Conservation (phyloP, 1,140 invertebrate species). For the Lepidostoma basale region DNA sequence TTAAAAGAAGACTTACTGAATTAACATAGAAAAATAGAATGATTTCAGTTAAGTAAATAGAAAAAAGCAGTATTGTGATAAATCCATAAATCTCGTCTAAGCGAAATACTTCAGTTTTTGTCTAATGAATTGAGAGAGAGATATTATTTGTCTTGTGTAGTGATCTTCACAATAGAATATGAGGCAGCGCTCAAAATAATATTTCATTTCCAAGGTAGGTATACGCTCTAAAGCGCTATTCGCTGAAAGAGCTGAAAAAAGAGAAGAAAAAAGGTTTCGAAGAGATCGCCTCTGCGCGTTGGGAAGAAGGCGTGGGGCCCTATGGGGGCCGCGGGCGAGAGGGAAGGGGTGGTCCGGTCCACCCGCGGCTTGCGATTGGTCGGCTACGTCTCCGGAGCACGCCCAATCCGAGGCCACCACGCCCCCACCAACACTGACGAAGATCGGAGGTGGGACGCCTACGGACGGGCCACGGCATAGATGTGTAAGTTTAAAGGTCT, state of each 20-base stretch:
- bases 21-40: too few relatives aligned
- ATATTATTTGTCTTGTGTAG: too few relatives aligned
- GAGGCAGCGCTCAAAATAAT: too few relatives aligned
- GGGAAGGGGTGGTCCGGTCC: slow-evolving; percentile 24
- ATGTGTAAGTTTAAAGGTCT: slow-evolving; percentile 25
- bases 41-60: too few relatives aligned
- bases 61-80: too few relatives aligned
- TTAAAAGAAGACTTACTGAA: too few relatives aligned
- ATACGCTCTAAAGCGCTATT: slow-evolving; percentile 35
- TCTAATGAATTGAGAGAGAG: too few relatives aligned
- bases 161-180: too few relatives aligned
- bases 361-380: slow-evolving; percentile 35
- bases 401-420: slow-evolving; percentile 33
- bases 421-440: slow-evolving; percentile 32
- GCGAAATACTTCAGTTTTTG: too few relatives aligned
- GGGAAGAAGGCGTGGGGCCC: slow-evolving; percentile 24
- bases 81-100: too few relatives aligned
- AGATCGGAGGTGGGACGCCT: slow-evolving; percentile 24
- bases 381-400: slow-evolving; percentile 17
- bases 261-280: slow-evolving; percentile 34
- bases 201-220: slow-evolving; percentile 25
- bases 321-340: slow-evolving; percentile 16
- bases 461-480: background rate
- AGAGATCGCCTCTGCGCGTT: slow-evolving; percentile 30
- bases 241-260: slow-evolving; percentile 34